Base-by-base conservation (phyloP, 2,797 vertebrate species). In the Pangasius mekongensis region DNA sequence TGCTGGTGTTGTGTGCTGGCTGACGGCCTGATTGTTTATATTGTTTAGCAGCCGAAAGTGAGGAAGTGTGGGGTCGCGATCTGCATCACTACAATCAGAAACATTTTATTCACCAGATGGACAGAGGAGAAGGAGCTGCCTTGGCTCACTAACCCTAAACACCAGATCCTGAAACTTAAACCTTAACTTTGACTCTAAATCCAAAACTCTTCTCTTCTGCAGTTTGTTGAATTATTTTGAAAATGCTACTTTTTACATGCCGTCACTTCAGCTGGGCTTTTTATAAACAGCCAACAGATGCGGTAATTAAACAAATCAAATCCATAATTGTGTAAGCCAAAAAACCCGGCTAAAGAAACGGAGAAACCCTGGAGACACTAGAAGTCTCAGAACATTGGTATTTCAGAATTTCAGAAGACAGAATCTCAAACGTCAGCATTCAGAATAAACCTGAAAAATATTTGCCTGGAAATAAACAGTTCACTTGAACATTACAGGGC, bases 11-110 rank as follows among this genome's bases (percentile, higher is more conserved):
- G 91, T 93, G 83, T 90, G 90, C 88, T 92, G 92, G 91, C 92
- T 52, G 90, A 78, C 88, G 3, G 89, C 91, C 92, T 92, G 91
- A 91, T 91, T 91, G 92, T 93, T 94, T 95, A 93, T 93, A 93
- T 95, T 94, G 94, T 95, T 95, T 94, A 94, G 90, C 92, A 94
- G 93, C 93, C 92, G 93, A 94, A 93, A 95, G 93, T 92, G 88
- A 91, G 90, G 92, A 93, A 87, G 92, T 91, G 89, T 76, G 76
- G 90, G 93, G 90, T 94, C 94, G 93, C 90, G 43, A 90, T 91
- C 92, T 92, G 91, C 49, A 78, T 56, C 52, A 2, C 11, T 11
- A 27, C 52, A 33, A 33, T 56, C 30, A 83, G 22, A 83, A 56
- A 39, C 3, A 2, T 11, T 78, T 73, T 24, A 43, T 73, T 73